Evolutionary conservation across 2,113 vertebrate genomes (phyloP).

Genomic region (Nicator chloris): DNA sequence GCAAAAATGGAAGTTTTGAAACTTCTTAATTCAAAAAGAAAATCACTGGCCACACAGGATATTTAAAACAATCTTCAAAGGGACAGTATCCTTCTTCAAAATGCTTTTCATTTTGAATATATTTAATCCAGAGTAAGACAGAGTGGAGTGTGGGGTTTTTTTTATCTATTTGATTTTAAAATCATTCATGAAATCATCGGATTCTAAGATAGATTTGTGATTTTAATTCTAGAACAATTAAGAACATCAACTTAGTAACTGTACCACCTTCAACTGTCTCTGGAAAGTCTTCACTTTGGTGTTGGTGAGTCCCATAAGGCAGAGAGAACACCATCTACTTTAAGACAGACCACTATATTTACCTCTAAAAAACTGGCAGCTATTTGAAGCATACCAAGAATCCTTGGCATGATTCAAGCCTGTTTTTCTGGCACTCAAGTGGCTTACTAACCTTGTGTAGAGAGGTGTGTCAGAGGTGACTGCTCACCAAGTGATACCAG

Average conservation of each 20-base stretch:
- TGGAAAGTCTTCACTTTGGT: neutral
- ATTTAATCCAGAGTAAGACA: neutral
- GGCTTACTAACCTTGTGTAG: neutral
- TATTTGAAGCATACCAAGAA: neutral
- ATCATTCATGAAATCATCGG: neutral
- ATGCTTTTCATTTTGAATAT: neutral
- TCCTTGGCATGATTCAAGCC: neutral
- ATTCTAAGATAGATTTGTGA: neutral
- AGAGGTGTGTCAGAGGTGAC: neutral
- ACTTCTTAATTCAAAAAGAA: neutral
- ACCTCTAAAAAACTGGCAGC: neutral
- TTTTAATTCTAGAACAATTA: neutral
- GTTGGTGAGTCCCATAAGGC: neutral
- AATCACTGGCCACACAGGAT: neutral
- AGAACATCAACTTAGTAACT: neutral
- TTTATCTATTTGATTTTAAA: neutral
- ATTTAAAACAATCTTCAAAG: neutral
- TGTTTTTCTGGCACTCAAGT: neutral
- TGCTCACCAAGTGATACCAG: rapidly evolving
- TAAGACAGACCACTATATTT: neutral
- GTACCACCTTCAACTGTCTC: neutral
- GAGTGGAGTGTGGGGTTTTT: rapidly evolving
- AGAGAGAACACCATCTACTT: neutral
- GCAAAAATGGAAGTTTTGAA: neutral
- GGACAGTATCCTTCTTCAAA: neutral